These are phyloP conservation scores for Choristoneura rosaceana DNA, from an alignment of 2,888 invertebrate species.

Conservation along the genomic window DNA sequence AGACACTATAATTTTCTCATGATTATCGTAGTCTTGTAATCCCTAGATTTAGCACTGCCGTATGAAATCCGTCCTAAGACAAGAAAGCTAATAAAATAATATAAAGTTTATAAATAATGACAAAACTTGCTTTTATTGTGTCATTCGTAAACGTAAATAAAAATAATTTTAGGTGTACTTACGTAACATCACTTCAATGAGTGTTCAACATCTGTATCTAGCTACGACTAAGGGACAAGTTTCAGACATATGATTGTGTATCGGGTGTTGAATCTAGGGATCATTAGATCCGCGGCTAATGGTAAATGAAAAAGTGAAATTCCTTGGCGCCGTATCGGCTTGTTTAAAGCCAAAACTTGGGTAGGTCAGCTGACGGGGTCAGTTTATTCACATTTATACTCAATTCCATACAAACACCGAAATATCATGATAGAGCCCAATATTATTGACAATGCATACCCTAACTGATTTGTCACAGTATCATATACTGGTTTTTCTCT, in stretches of 20 bases:
- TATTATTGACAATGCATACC: not conserved
- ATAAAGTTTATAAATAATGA: too few species aligned
- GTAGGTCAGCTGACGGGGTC: not conserved
- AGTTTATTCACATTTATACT: not conserved
- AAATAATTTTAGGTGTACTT: not conserved
- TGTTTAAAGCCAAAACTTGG: not conserved
- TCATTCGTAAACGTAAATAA: not conserved
- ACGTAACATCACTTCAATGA: not conserved
- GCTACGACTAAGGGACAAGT: not conserved
- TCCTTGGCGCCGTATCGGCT: not conserved
- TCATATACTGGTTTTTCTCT: not conserved
- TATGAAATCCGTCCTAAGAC: slow-evolving; percentile 4
- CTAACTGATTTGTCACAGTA: not conserved
- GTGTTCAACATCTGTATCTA: not conserved
- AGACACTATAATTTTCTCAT: not conserved
- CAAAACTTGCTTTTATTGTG: not conserved
- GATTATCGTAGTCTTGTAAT: not conserved
- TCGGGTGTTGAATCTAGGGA: slow-evolving; percentile 7
- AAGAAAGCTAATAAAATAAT: not conserved
- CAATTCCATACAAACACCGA: not conserved
- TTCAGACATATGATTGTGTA: not conserved
- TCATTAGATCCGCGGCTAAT: not conserved
- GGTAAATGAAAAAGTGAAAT: not conserved
- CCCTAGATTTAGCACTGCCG: slow-evolving; percentile 14
- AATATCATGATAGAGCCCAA: not conserved